phyloP scores from a whole-genome alignment of 2,888 invertebrate species.

The Scaptomyza tumidula region DNA sequence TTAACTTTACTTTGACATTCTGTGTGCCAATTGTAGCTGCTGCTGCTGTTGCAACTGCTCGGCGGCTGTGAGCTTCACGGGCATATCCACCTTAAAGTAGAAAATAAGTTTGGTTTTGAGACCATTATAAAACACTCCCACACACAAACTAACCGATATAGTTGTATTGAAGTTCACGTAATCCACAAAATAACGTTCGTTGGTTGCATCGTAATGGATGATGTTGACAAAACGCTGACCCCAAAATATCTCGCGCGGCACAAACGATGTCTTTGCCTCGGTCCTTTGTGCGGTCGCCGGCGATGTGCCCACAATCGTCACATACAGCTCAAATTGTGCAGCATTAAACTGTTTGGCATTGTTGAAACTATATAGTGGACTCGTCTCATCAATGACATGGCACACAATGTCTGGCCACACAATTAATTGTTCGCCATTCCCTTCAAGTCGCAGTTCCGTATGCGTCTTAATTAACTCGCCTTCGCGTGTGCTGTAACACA shows the following conservation, averaged over 20 bases:
- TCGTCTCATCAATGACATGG: slow-evolving; percentile 90
- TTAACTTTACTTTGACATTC: slow-evolving; percentile 23
- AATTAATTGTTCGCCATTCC: slow-evolving; percentile 88
- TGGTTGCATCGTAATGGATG: slow-evolving; percentile 86
- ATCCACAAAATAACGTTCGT: slow-evolving; percentile 86
- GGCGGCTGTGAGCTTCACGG: slow-evolving; percentile 6
- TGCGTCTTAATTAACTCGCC: slow-evolving; percentile 91
- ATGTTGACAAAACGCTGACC: slow-evolving; percentile 91
- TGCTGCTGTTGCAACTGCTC: slow-evolving; percentile 21
- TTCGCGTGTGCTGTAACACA: slow-evolving; percentile 85
- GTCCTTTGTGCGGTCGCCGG: slow-evolving; percentile 90
- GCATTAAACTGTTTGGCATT: slow-evolving; percentile 90
- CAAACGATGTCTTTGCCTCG: slow-evolving; percentile 90
- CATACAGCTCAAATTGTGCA: slow-evolving; percentile 91
- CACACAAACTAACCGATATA: slow-evolving; percentile 73
- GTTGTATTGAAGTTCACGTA: slow-evolving; percentile 83
- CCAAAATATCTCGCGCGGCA: slow-evolving; percentile 93
- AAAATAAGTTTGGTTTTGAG: background rate
- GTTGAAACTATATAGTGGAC: slow-evolving; percentile 92
- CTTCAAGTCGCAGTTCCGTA: slow-evolving; percentile 88
- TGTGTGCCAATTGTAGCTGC: slow-evolving; percentile 37
- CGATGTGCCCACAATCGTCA: slow-evolving; percentile 92
- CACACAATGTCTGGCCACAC: slow-evolving; percentile 95
- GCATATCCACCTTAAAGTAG: slow-evolving; percentile 73
- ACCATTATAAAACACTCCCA: background rate